Base-by-base conservation (phyloP, 2,888 invertebrate species). In the Pheosia gnoma region DNA sequence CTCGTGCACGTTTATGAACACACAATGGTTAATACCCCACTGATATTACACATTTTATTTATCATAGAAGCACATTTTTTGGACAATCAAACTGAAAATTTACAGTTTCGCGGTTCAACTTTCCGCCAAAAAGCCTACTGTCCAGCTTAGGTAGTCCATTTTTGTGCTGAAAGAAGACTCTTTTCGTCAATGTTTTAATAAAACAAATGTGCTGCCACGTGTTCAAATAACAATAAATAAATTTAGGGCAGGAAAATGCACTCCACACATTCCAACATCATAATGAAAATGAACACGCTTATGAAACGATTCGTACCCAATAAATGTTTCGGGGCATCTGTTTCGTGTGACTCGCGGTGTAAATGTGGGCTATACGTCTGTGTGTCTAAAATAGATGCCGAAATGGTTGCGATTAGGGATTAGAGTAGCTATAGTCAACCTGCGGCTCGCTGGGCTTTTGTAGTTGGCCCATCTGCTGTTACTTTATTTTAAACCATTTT, bases 281-380 rank as follows among this genome's bases (percentile, higher is more conserved):
- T 25, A 25, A 25, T 72, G 74, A 67, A 64, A 66, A 71, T 66
- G 47, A 47, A 47, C 47, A 68, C 73, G 71, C 71, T 75, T 71
- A 71, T 67, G 71, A 77, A 65, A 58, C 80, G 67, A 84, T 89
- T 88, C 74, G 79, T 80, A 84, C 83, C 68, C 81, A 84, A 84
- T 87, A 84, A 86, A 88, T 81, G 70, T 74, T 70, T 64, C 68
- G 60, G 67, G 78, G 79, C 85, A 85, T 90, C 87, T 90, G 90
- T 77, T 86, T 76, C 70, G 63, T 71, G 65, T 71, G 25, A 25
- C 25, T 25, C 25, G 68, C 69, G 63, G 71, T 71, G 77, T 67
- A 66, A 76, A 75, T 76, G 63, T 75, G 70, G 76, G 73, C 73
- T 73, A 63, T 81, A 80, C 79, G 71, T 81, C 71, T 59, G 64